A percentile compares a stretch with the other conserved stretches of the same genome.
Conservation (phyloP, 2,797 vertebrate species). For the Tiaroga cobitis region DNA sequence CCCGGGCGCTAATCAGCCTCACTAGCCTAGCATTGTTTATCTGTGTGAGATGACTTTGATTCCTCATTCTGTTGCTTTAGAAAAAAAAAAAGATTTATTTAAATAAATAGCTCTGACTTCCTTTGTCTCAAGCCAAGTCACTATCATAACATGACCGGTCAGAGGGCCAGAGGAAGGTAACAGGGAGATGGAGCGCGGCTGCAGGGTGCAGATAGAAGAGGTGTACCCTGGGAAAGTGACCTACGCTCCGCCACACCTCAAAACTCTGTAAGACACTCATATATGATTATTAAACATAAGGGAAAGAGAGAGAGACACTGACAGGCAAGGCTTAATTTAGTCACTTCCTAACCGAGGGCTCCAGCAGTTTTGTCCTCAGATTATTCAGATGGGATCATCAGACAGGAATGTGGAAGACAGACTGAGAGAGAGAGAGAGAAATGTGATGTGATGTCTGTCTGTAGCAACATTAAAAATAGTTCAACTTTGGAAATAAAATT, state of each 20-base stretch:
- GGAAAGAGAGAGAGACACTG: conserved; percentile 28
- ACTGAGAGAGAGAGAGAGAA: neutral
- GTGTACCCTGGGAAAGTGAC: conserved; percentile 66
- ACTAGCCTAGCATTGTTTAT: conserved; percentile 51
- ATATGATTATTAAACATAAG: conserved; percentile 50
- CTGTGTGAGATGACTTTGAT: conserved; percentile 54
- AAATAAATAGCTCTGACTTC: conserved; percentile 59
- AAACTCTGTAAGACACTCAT: conserved; percentile 31
- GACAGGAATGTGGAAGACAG: conserved; percentile 49
- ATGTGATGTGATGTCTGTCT: conserved; percentile 19
- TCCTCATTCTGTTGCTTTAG: conserved; percentile 36
- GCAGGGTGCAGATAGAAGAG: conserved; percentile 63
- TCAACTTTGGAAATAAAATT: neutral
- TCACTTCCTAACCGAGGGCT: conserved; percentile 54
- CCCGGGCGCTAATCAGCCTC: conserved; percentile 53
- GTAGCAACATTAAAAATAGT: conserved; percentile 13
- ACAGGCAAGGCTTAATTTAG: conserved; percentile 52
- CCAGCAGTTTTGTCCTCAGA: conserved; percentile 39
- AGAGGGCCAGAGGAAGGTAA: conserved; percentile 62
- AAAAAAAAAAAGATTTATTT: conserved; percentile 47
- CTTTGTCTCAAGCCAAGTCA: conserved; percentile 62
- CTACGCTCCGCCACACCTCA: conserved; percentile 54
- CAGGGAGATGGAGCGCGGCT: conserved; percentile 58
- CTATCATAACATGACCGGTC: conserved; percentile 60
- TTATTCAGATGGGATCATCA: conserved; percentile 44